Percentiles rank a stretch among this genome's conserved stretches.
phyloP scores from a whole-genome alignment of 2,113 vertebrate genomes.

The Seriola dumerili region DNA sequence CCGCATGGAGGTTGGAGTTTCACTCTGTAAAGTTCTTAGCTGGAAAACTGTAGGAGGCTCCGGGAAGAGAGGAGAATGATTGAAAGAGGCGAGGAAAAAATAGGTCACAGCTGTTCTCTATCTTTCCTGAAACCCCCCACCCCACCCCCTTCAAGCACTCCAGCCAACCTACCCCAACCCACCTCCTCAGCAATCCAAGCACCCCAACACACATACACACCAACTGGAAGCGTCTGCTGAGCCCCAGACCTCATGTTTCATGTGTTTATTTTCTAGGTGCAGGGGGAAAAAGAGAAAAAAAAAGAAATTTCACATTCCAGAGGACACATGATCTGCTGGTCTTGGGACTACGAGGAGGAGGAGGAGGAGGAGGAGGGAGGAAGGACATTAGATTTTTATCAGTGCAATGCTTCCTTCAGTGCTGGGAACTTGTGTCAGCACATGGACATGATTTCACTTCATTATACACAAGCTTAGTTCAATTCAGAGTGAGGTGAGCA shows the following conservation, averaged over 20 bases:
- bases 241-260: constrained; percentile 56
- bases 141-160: constrained; percentile 23
- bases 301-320: constrained; percentile 57
- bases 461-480: constrained; percentile 13
- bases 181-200: constrained; percentile 22
- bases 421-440: constrained; percentile 45
- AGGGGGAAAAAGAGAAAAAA: constrained; percentile 3
- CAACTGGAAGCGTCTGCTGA: constrained; percentile 26
- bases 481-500: not conserved
- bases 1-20: constrained; percentile 4
- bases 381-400: constrained; percentile 36
- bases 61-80: constrained; percentile 39
- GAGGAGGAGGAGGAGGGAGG: constrained; percentile 13
- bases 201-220: constrained; percentile 7
- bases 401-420: constrained; percentile 13
- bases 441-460: constrained; percentile 30
- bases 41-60: constrained; percentile 35
- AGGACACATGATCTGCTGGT: constrained; percentile 55
- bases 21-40: constrained; percentile 41
- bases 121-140: constrained; percentile 37
- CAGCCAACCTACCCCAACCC: constrained; percentile 43
- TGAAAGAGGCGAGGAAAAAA: constrained; percentile 62
- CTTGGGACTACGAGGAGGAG: constrained; percentile 11
- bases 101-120: constrained; percentile 81
- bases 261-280: constrained; percentile 71